Evolutionary conservation across 1,140 invertebrate species (phyloP).

Genomic region (Matsumurasca onukii): DNA sequence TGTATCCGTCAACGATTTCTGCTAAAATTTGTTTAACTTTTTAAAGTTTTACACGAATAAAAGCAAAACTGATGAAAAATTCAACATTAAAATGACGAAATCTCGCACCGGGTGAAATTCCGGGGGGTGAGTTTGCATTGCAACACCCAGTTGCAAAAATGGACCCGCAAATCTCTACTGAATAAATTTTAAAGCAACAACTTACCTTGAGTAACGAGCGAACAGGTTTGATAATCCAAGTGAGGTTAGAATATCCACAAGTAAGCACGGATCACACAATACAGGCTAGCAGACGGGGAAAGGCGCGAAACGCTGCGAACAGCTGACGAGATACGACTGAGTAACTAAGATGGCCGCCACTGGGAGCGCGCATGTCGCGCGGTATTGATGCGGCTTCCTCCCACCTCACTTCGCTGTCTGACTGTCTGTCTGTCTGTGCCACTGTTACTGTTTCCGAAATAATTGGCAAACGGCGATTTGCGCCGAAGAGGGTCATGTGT

Average conservation of each 20-base stretch:
- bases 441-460: slow-evolving; percentile 10
- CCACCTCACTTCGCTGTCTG: neutral
- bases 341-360: slow-evolving; percentile 20
- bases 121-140: too few relatives aligned
- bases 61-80: too few relatives aligned
- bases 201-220: too few relatives aligned
- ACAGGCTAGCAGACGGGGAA: neutral
- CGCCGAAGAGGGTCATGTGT: too few relatives aligned
- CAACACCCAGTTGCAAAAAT: too few relatives aligned
- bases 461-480: slow-evolving; percentile 20
- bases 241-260: neutral
- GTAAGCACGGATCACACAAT: slow-evolving; percentile 20
- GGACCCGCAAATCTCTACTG: too few relatives aligned
- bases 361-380: slow-evolving; percentile 9
- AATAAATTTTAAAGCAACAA: too few relatives aligned
- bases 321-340: slow-evolving; percentile 14
- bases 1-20: too few relatives aligned
- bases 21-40: too few relatives aligned
- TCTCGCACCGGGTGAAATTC: too few relatives aligned
- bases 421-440: neutral
- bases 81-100: too few relatives aligned
- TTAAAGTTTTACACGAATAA: too few relatives aligned
- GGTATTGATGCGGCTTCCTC: slow-evolving; percentile 18
- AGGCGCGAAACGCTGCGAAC: neutral
- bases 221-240: neutral